Evolutionary conservation across 1,140 invertebrate species (phyloP).

Genomic region (Heterodera carotae): DNA sequence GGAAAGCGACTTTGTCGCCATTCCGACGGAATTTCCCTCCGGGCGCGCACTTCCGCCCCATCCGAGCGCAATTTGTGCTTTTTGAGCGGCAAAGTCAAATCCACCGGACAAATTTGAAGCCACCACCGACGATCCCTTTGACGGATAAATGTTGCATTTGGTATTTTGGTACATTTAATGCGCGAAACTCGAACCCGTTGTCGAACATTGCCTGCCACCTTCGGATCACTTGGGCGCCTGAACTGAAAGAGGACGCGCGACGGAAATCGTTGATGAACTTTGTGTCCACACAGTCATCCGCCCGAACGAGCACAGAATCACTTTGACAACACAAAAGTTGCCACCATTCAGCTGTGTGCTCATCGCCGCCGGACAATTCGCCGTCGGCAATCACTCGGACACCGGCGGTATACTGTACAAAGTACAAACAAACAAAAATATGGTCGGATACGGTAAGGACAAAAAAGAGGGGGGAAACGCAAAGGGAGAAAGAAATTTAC

Average conservation of each 20-base stretch:
- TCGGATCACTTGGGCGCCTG: conserved; percentile 52
- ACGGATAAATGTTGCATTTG: not conserved
- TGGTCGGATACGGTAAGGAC: too few relatives aligned
- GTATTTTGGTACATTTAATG: conserved; percentile 7
- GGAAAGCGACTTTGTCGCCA: conserved; percentile 54
- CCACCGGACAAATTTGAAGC: conserved; percentile 56
- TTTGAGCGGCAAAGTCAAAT: conserved; percentile 29
- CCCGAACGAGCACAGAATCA: conserved; percentile 41
- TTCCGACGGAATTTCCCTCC: conserved; percentile 56
- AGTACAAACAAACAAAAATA: too few relatives aligned
- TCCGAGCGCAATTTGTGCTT: conserved; percentile 40
- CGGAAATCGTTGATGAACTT: conserved; percentile 60
- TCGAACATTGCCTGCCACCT: conserved; percentile 56
- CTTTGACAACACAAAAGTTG: conserved; percentile 56
- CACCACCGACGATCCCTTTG: conserved; percentile 55
- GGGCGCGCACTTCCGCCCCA: conserved; percentile 46
- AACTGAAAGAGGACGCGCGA: conserved; percentile 53
- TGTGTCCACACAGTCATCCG: conserved; percentile 53
- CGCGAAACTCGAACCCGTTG: conserved; percentile 48
- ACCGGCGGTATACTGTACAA: conserved; percentile 56
- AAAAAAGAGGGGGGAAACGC: too few relatives aligned
- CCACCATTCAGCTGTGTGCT: conserved; percentile 47
- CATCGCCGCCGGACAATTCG: conserved; percentile 18
- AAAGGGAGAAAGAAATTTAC: too few relatives aligned
- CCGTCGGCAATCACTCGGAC: conserved; percentile 57